Base-by-base conservation (phyloP, 2,797 vertebrate genomes). In the Neosilurus mollespiculum region DNA sequence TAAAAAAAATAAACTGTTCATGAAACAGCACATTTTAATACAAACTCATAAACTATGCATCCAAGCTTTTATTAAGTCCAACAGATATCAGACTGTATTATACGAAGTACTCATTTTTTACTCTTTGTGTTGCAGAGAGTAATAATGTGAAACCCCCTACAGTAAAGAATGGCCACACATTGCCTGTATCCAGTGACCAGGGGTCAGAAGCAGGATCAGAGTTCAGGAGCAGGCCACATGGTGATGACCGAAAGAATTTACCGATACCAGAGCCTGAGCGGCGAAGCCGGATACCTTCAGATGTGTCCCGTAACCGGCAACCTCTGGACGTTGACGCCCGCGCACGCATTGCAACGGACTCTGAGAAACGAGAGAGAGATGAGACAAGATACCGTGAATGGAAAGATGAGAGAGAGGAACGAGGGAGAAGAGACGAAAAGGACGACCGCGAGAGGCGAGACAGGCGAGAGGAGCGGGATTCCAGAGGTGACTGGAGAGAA, bases 91-190 rank as follows among this genome's bases (percentile, higher is more conserved):
- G 22, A 24, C 34, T 16, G 9, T 51, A 12, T 26, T 79, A n/a
- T 78, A 22, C 24, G 34, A 51, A 11, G 4, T 78, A 43, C 43
- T 43, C 43, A 43, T 43, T 43, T 26, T 24, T 30, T 43, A 53
- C 16, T 53, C 22, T 79, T 2, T 84, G 54, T 85, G 24, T 85
- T 84, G 79, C 91, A 99, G 97, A 94, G 87, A 92, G 81, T 78
- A 95, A 95, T 12, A 92, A 95, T 12, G 83, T 91, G 53, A 96
- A 92, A 90, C 89, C 86, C 0, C 79, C 89, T 6, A 81, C 91
- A 0, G 87, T 97, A 78, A 98, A 96, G 91, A 99, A 99, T 64
- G 97, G 97, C 73, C 97, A 98, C 84, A 94, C 94, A 0, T 69
- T 92, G 37, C 94, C 94, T 5, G 81, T 95, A 2, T 93, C 95